A percentile compares a stretch with the other conserved stretches of the same genome.
phyloP scores from a whole-genome alignment of 2,888 invertebrate genomes.

The Adelphocoris suturalis region DNA sequence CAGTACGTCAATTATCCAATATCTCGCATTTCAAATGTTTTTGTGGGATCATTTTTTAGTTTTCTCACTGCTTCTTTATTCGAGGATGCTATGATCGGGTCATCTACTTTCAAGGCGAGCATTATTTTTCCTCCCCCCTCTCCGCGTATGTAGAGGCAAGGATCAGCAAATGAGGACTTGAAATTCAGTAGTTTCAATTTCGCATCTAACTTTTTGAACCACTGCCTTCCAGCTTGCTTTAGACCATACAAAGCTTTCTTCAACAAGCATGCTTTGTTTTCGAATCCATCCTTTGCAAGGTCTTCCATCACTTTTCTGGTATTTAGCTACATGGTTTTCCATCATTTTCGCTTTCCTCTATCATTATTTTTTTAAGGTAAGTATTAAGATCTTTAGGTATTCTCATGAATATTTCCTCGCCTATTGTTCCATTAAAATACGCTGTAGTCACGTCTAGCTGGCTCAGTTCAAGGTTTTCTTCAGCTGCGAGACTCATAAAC shows the following conservation, averaged over 20 bases:
- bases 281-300: neutral
- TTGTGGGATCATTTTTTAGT: neutral
- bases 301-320: neutral
- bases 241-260: conserved; percentile 37
- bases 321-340: neutral
- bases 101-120: conserved; percentile 11
- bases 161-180: neutral
- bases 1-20: conserved; percentile 18
- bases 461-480: neutral
- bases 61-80: no score
- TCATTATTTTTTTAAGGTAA: neutral
- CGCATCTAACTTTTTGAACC: neutral
- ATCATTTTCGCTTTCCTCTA: conserved; percentile 4
- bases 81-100: no score
- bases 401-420: conserved; percentile 34
- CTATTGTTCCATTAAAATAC: neutral
- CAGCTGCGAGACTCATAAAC: no score
- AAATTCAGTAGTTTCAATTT: neutral
- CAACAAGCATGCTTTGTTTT: neutral
- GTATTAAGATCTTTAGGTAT: neutral
- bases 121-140: neutral
- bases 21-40: conserved; percentile 20
- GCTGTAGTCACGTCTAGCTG: conserved; percentile 50
- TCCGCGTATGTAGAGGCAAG: neutral
- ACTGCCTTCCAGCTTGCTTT: conserved; percentile 45